These are phyloP conservation scores for Myodes glareolus DNA, from an alignment of 2,113 vertebrate genomes.

Conservation along the genomic window DNA sequence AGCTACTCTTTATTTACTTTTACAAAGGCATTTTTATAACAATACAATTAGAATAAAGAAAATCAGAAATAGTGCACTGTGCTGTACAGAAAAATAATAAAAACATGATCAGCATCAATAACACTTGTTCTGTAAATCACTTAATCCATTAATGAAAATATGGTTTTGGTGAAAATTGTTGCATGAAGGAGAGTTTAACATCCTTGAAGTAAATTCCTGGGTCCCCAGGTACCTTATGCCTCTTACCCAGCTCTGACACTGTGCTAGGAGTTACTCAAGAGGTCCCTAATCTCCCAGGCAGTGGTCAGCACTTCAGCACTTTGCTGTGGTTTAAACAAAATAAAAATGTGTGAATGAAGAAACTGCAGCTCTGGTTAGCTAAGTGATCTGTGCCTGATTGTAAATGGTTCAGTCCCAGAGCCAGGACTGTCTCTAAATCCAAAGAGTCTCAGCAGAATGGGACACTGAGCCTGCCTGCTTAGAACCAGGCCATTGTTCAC, in stretches of 20 bases:
- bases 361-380: constrained; percentile 9
- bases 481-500: neutral
- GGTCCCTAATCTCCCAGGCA: neutral
- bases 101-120: neutral
- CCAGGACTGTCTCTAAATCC: neutral
- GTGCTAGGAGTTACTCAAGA: neutral
- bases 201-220: neutral
- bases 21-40: constrained; percentile 1
- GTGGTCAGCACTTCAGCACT: neutral
- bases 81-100: neutral
- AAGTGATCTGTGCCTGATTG: neutral
- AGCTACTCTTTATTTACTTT: constrained; percentile 22
- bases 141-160: neutral
- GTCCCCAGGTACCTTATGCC: neutral
- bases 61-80: neutral
- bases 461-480: neutral
- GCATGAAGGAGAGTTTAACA: neutral
- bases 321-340: neutral
- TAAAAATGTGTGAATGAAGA: neutral
- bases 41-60: neutral
- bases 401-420: neutral
- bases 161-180: constrained; percentile 18
- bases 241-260: neutral
- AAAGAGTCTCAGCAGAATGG: neutral
- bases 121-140: constrained; percentile 18